Conservation (phyloP, 2,797 vertebrate species). For the Gambusia yucatana region DNA sequence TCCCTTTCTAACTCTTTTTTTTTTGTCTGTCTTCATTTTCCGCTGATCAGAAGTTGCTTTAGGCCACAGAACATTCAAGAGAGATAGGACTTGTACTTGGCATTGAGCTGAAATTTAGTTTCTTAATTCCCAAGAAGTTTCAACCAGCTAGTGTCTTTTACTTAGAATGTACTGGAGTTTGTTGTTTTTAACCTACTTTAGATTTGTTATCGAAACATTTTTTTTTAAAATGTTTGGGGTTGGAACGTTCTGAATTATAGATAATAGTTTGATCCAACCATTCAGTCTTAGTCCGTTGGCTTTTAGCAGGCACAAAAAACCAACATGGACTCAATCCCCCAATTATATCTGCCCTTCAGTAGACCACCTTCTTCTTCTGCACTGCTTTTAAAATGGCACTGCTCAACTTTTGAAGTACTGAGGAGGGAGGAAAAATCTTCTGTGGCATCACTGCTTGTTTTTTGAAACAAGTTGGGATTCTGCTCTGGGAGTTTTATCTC, state of each 20-base stretch:
- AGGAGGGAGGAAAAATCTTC: background rate
- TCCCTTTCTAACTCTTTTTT: background rate
- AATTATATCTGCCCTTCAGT: background rate
- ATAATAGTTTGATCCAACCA: background rate
- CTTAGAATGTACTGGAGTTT: background rate
- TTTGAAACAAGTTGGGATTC: conserved; percentile 15
- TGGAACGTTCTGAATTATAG: background rate
- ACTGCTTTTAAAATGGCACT: background rate
- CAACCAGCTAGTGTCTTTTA: background rate
- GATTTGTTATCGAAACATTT: background rate
- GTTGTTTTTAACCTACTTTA: background rate
- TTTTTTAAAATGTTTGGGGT: background rate
- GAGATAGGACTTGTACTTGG: background rate
- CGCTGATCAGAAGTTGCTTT: background rate
- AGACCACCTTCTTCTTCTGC: background rate
- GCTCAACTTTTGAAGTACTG: background rate
- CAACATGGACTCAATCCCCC: background rate
- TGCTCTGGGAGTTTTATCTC: background rate
- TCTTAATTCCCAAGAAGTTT: background rate
- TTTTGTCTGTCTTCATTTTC: background rate
- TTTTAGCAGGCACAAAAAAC: background rate
- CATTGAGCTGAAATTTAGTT: background rate
- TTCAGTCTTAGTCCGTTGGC: background rate
- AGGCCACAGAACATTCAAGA: background rate
- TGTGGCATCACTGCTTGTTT: background rate